A percentile compares a stretch with the other conserved stretches of the same genome.
Conservation (phyloP, 2,113 vertebrate genomes). For the Monopterus albus region DNA sequence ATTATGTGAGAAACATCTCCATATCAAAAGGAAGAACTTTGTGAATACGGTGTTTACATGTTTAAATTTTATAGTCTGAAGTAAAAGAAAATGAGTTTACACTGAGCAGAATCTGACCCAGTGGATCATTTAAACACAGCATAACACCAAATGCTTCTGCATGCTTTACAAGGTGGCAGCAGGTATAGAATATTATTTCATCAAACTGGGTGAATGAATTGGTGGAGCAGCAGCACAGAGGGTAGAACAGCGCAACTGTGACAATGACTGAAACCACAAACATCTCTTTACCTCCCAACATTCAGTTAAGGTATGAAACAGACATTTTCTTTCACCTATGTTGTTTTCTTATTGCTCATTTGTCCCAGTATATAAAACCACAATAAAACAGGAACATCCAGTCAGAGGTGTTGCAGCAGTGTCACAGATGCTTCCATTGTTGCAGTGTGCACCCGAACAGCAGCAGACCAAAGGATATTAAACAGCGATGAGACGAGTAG, state of each 20-base stretch:
- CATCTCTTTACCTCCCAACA: too few relatives aligned
- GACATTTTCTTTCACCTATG: too few relatives aligned
- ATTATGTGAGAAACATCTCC: not conserved
- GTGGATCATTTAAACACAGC: conserved; percentile 1
- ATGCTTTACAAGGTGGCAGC: conserved; percentile 8
- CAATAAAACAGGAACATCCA: not conserved
- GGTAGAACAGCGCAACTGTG: not conserved
- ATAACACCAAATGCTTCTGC: not conserved
- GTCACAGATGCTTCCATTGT: not conserved
- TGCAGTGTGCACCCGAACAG: not conserved
- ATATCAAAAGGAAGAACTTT: not conserved
- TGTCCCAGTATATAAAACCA: too few relatives aligned
- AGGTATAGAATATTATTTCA: not conserved
- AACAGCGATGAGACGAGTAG: conserved; percentile 20
- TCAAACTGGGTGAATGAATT: not conserved
- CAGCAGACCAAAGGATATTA: conserved; percentile 32
- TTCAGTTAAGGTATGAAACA: too few relatives aligned
- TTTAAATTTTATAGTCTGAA: too few relatives aligned
- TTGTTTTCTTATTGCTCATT: not conserved
- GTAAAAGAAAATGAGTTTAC: too few relatives aligned
- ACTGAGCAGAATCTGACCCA: too few relatives aligned
- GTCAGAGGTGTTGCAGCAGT: not conserved
- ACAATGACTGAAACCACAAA: not conserved
- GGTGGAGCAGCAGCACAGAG: not conserved
- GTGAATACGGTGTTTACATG: not conserved